A percentile compares a stretch with the other conserved stretches of the same genome.
These are phyloP conservation scores for Darevskia nairensis DNA, from an alignment of 2,797 vertebrate genomes.

Conservation along the genomic window DNA sequence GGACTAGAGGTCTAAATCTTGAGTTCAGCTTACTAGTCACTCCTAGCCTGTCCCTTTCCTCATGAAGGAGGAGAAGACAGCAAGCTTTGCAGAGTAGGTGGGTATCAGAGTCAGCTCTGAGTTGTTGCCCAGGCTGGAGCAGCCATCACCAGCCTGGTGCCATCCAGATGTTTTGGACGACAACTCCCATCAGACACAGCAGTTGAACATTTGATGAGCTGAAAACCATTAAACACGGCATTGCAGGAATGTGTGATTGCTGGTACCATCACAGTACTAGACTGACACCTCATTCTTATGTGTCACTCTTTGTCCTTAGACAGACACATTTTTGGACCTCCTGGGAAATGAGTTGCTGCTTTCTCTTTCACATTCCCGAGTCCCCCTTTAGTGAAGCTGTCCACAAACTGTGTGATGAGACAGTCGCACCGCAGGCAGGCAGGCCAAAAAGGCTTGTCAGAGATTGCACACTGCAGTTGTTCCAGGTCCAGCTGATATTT, in stretches of 20 bases:
- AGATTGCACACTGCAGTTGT: neutral
- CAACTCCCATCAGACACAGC: too few species aligned
- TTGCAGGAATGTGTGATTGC: neutral
- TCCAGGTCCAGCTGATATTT: fast-evolving
- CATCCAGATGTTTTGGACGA: too few species aligned
- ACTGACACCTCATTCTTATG: neutral
- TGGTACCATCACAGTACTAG: neutral
- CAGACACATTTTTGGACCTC: neutral
- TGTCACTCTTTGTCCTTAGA: neutral
- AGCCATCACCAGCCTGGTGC: too few species aligned
- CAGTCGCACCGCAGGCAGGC: neutral
- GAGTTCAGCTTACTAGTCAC: neutral
- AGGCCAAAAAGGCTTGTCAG: fast-evolving
- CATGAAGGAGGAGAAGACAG: neutral
- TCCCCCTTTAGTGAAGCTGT: neutral
- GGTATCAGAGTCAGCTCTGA: too few species aligned
- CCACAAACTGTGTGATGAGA: neutral
- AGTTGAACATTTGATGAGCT: neutral
- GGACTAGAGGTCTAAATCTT: neutral
- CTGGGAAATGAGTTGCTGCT: neutral
- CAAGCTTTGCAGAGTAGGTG: neutral
- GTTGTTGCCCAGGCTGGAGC: too few species aligned
- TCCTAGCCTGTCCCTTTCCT: neutral
- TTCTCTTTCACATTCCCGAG: neutral
- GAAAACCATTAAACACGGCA: neutral